Percentiles rank a stretch among this genome's conserved stretches.
Conservation (phyloP, 2,888 invertebrate species). For the Chirona hameri region DNA sequence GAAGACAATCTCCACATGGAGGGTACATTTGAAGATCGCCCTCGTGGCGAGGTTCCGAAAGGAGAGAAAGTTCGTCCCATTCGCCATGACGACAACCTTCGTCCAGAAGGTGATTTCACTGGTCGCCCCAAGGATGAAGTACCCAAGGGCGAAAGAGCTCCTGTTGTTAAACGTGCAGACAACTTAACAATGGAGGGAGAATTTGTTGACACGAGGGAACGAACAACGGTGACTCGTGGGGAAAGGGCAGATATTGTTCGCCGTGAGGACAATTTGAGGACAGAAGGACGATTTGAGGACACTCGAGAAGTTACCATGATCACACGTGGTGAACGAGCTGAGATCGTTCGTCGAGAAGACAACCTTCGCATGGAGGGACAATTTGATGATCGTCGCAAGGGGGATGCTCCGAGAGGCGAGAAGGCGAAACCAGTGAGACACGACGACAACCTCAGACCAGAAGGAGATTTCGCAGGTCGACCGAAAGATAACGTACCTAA, state of each 20-base stretch:
- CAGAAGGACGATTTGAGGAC: slow-evolving; percentile 37
- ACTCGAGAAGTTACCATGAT: slow-evolving; percentile 27
- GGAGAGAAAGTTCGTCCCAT: slow-evolving; percentile 30
- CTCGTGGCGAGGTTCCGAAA: slow-evolving; percentile 30
- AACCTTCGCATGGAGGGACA: slow-evolving; percentile 36
- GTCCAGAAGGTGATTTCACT: slow-evolving; percentile 38
- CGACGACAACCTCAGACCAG: background rate
- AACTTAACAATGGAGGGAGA: slow-evolving; percentile 26
- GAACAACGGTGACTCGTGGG: slow-evolving; percentile 37
- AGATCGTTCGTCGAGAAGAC: slow-evolving; percentile 37
- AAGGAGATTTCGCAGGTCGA: background rate
- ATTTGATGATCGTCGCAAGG: background rate
- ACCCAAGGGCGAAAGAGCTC: slow-evolving; percentile 38
- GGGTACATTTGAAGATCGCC: slow-evolving; percentile 38
- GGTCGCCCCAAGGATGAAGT: slow-evolving; percentile 34
- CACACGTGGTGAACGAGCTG: slow-evolving; percentile 33
- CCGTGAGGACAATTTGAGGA: slow-evolving; percentile 36
- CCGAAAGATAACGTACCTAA: background rate
- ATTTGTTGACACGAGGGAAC: slow-evolving; percentile 24
- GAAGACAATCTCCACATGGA: slow-evolving; percentile 41
- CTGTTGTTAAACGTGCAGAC: slow-evolving; percentile 38
- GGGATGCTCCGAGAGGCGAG: background rate
- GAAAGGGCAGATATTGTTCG: slow-evolving; percentile 32
- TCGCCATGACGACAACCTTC: slow-evolving; percentile 28
- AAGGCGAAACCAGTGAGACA: background rate